A percentile compares a stretch with the other conserved stretches of the same genome.
phyloP scores from a whole-genome alignment of 2,113 vertebrate genomes.

The Otus sunia region DNA sequence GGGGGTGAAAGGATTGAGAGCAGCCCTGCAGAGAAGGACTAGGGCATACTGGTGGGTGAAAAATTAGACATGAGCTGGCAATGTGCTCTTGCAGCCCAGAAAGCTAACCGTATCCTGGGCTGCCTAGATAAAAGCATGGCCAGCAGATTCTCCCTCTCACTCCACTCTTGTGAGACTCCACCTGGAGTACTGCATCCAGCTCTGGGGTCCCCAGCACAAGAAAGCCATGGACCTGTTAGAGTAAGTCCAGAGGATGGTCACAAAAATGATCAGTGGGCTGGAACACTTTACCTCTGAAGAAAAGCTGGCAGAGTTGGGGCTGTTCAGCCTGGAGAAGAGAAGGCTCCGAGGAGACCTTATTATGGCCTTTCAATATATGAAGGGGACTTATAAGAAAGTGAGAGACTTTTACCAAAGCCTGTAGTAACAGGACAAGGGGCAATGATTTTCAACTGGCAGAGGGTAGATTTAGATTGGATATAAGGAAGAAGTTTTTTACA shows the following conservation, averaged over 20 bases:
- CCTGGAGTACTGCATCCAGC: not conserved
- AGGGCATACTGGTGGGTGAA: not conserved
- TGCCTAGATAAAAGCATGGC: rapidly evolving
- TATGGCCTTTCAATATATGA: not conserved
- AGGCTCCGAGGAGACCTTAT: not conserved
- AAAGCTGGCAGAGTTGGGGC: not conserved
- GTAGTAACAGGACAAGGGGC: not conserved
- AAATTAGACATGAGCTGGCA: rapidly evolving
- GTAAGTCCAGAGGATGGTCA: not conserved
- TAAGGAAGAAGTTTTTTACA: not conserved
- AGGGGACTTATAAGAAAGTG: not conserved
- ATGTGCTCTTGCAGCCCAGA: not conserved
- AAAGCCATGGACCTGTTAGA: not conserved
- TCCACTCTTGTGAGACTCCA: rapidly evolving
- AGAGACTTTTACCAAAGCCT: not conserved
- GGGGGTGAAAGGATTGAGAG: too few species aligned
- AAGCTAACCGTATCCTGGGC: not conserved
- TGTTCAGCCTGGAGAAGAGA: not conserved
- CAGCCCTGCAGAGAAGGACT: not conserved
- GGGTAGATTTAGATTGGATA: not conserved
- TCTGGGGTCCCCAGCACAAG: not conserved
- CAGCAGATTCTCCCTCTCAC: not conserved
- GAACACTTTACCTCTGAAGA: not conserved
- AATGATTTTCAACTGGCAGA: not conserved
- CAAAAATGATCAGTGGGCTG: not conserved